A percentile compares a stretch with the other conserved stretches of the same genome.
Conservation (phyloP, 1,140 invertebrate genomes). For the Galendromus occidentalis region DNA sequence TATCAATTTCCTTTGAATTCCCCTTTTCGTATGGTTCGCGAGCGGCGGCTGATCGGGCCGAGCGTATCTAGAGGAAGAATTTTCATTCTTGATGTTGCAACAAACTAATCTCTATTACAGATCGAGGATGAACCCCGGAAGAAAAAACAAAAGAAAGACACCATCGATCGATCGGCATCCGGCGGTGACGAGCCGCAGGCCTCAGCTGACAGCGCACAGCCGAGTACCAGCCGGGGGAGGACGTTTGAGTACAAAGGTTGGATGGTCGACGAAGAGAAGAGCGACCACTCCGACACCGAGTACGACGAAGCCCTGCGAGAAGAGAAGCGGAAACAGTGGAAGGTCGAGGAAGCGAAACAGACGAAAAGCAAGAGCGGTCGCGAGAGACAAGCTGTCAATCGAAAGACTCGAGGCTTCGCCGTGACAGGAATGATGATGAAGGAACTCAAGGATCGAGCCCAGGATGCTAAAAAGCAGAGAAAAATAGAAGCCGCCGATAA, state of each 20-base stretch:
- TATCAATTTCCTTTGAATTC: too few species aligned
- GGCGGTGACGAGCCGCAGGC: too few species aligned
- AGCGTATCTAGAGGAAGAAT: too few species aligned
- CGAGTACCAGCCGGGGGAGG: background rate
- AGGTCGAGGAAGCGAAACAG: background rate
- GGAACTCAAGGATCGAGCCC: background rate
- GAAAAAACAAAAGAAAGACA: too few species aligned
- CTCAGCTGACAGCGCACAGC: too few species aligned
- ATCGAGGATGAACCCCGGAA: too few species aligned
- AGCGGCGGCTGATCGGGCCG: too few species aligned
- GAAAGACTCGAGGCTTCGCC: conserved; percentile 6
- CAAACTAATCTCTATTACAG: too few species aligned
- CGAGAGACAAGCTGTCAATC: background rate
- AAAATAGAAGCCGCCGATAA: conserved; percentile 18
- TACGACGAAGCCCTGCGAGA: background rate
- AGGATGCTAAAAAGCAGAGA: conserved; percentile 22
- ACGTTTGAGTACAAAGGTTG: background rate
- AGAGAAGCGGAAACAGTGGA: background rate
- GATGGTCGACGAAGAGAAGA: background rate
- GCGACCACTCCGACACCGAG: background rate
- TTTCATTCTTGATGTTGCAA: too few species aligned
- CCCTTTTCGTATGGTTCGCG: too few species aligned
- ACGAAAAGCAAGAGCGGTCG: background rate
- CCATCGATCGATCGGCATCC: too few species aligned
- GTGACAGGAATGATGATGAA: background rate